These are phyloP conservation scores for Trisateles emortualis DNA, from an alignment of 2,888 invertebrate genomes.

Conservation along the genomic window DNA sequence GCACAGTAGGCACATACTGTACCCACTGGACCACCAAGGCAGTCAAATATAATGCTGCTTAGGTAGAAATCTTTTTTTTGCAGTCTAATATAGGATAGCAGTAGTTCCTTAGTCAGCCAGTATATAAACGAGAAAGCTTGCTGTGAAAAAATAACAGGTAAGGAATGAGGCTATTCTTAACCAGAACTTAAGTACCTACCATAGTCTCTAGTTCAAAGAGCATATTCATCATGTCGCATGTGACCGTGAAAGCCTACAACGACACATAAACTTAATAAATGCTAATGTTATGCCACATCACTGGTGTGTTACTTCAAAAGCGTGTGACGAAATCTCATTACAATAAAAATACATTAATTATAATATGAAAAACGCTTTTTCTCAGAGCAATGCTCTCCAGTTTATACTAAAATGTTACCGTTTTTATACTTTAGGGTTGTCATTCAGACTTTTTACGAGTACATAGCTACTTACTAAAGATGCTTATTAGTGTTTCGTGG, in stretches of 20 bases:
- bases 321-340: constrained; percentile 39
- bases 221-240: constrained; percentile 5
- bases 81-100: too few species aligned
- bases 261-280: constrained; percentile 26
- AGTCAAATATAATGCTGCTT: too few species aligned
- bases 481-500: too few species aligned
- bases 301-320: constrained; percentile 20
- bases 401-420: constrained; percentile 14
- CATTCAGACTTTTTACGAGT: neutral
- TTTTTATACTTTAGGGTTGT: constrained; percentile 8
- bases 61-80: too few species aligned
- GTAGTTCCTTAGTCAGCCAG: too few species aligned
- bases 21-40: too few species aligned
- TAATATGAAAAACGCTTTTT: constrained; percentile 46
- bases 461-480: too few species aligned
- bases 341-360: constrained; percentile 47
- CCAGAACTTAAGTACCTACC: neutral
- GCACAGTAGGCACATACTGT: too few species aligned
- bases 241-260: constrained; percentile 12
- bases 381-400: constrained; percentile 32
- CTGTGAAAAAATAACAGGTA: too few species aligned
- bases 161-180: too few species aligned
- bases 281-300: constrained; percentile 33
- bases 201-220: neutral
- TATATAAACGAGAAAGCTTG: too few species aligned